Conservation (phyloP, 2,888 invertebrate genomes). For the Encarsia formosa region DNA sequence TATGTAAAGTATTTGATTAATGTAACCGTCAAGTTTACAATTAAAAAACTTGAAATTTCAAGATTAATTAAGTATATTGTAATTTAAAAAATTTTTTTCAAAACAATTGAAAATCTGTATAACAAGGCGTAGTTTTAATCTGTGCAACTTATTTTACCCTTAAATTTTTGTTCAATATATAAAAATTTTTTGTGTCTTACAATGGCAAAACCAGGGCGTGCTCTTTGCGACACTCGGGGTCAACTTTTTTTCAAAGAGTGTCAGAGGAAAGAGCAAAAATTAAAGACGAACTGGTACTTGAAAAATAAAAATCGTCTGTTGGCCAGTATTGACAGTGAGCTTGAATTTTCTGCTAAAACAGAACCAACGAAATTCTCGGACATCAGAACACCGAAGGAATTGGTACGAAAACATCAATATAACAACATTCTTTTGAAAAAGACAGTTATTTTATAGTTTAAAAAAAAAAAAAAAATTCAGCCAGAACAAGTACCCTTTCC, state of each 20-base stretch:
- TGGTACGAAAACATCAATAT: neutral
- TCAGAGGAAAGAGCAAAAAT: constrained; percentile 34
- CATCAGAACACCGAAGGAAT: neutral
- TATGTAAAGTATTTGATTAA: too few relatives aligned
- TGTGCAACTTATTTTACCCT: too few relatives aligned
- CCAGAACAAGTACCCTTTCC: constrained; percentile 14
- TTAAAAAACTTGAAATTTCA: too few relatives aligned
- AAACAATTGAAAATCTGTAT: too few relatives aligned
- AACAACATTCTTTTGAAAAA: neutral
- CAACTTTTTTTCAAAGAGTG: constrained; percentile 39
- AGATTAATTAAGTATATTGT: too few relatives aligned
- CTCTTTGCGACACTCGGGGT: constrained; percentile 38
- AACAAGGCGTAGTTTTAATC: too few relatives aligned
- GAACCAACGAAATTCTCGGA: constrained; percentile 14
- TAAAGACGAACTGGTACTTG: constrained; percentile 42
- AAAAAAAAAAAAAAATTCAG: neutral
- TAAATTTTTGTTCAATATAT: too few relatives aligned
- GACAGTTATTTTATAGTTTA: neutral
- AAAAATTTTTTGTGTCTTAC: too few relatives aligned
- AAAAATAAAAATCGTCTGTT: constrained; percentile 40
- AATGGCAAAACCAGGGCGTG: too few relatives aligned
- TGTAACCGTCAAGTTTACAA: too few relatives aligned
- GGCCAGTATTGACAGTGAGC: constrained; percentile 22
- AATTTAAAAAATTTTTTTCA: too few relatives aligned
- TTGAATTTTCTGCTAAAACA: constrained; percentile 12